These are phyloP conservation scores for Ptyas mucosa DNA, from an alignment of 2,113 vertebrate genomes.

Conservation along the genomic window DNA sequence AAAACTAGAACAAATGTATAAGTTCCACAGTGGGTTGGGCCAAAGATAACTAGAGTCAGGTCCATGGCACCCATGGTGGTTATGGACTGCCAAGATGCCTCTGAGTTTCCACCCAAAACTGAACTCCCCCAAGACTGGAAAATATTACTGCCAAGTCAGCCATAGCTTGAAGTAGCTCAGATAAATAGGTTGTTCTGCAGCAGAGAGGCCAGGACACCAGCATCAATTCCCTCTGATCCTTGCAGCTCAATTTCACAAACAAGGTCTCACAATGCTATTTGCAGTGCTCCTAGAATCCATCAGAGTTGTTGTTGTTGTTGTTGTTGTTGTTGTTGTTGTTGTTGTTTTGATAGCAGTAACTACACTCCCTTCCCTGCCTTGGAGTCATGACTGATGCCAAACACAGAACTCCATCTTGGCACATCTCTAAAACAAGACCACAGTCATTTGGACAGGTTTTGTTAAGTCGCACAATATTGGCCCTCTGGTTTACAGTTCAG, in stretches of 20 bases:
- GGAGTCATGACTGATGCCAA: too few relatives aligned
- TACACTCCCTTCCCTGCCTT: background rate
- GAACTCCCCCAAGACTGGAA: background rate
- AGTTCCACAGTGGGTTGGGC: too few relatives aligned
- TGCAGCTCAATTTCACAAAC: background rate
- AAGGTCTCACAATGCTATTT: background rate
- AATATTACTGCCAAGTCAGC: background rate
- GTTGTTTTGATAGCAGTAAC: too few relatives aligned
- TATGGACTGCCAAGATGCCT: background rate
- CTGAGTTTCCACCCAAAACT: background rate
- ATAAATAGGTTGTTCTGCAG: background rate
- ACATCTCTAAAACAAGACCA: too few relatives aligned
- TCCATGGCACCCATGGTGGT: too few relatives aligned
- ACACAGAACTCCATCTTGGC: too few relatives aligned
- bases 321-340: background rate
- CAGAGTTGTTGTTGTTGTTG: background rate
- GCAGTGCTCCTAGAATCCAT: background rate
- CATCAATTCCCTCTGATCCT: background rate
- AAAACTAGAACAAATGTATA: too few relatives aligned
- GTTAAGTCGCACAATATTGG: background rate
- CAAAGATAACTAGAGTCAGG: too few relatives aligned
- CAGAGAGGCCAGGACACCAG: background rate
- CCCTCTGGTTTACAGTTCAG: background rate
- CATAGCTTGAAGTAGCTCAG: background rate
- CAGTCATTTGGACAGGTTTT: too few relatives aligned